A percentile compares a stretch with the other conserved stretches of the same genome.
Conservation (phyloP, 53 echinoderm and acorn worm species). For the Echinarachnius parma region DNA sequence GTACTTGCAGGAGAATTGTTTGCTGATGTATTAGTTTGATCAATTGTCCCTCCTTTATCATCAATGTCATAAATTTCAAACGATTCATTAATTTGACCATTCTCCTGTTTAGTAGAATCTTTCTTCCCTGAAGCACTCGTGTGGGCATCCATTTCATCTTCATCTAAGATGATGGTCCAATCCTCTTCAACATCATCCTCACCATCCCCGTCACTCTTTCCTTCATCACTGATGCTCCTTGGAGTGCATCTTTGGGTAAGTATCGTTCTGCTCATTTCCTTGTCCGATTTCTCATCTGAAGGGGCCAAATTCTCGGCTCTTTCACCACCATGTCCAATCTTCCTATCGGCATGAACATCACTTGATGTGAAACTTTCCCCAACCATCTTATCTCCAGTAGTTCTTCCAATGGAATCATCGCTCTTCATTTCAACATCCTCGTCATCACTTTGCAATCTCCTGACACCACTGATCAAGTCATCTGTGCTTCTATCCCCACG, state of each 20-base stretch:
- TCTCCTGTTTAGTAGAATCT: too few species aligned
- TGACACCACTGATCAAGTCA: not conserved
- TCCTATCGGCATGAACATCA: not conserved
- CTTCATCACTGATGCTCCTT: not conserved
- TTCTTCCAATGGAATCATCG: too few species aligned
- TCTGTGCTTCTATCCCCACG: not conserved
- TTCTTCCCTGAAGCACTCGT: not conserved
- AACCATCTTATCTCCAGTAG: not conserved
- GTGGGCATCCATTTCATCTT: not conserved
- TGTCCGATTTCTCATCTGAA: slow-evolving; percentile 9
- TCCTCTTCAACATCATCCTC: slow-evolving; percentile 12
- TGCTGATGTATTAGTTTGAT: too few species aligned
- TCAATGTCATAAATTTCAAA: too few species aligned
- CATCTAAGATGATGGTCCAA: slow-evolving; percentile 12
- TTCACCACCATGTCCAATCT: not conserved
- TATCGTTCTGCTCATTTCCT: slow-evolving; percentile 2
- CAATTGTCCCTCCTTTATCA: too few species aligned
- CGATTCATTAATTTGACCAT: too few species aligned
- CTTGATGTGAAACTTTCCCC: not conserved
- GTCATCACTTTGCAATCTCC: not conserved
- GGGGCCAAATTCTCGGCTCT: too few species aligned
- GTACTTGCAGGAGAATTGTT: too few species aligned
- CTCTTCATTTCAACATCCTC: not conserved
- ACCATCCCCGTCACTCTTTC: not conserved
- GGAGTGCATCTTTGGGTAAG: slow-evolving; percentile 3